Conservation (phyloP, 37 sponge, comb jelly and placozoan genomes). For the Eunapius fragilis region DNA sequence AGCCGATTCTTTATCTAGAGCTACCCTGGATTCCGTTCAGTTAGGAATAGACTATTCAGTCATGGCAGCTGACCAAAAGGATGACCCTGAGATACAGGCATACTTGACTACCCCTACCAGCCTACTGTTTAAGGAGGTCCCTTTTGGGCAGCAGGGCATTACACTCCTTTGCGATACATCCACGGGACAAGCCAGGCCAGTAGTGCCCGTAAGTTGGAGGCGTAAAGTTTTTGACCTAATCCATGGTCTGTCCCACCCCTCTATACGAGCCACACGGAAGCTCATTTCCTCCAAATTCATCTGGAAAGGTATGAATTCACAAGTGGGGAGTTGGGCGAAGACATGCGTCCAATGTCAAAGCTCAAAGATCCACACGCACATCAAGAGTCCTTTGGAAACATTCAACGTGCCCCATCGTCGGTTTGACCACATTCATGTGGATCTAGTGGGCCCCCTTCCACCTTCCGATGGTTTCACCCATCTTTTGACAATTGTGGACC, state of each 20-base stretch:
- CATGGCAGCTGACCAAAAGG: constrained; percentile 18
- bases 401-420: constrained; percentile 1
- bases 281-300: background rate
- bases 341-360: constrained; percentile 18
- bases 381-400: background rate
- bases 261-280: constrained; percentile 16
- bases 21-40: background rate
- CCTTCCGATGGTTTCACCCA: constrained; percentile 29
- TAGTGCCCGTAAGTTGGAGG: constrained; percentile 18
- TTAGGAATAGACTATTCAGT: constrained; percentile 24
- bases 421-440: constrained; percentile 31
- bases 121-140: background rate
- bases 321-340: constrained; percentile 24
- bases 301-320: constrained; percentile 12
- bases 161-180: constrained; percentile 19
- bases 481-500: constrained; percentile 23
- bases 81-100: constrained; percentile 3
- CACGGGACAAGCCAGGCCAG: constrained; percentile 21
- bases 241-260: constrained; percentile 22
- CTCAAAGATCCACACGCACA: constrained; percentile 19
- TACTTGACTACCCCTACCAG: background rate
- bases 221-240: too few species aligned
- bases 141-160: background rate
- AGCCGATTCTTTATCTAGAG: constrained; percentile 18
- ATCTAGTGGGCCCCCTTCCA: constrained; percentile 30